Evolutionary conservation across 2,797 vertebrate genomes (phyloP), one percentile per base, ranked within the genome.

Genomic region (Poeciliopsis turneri): DNA sequence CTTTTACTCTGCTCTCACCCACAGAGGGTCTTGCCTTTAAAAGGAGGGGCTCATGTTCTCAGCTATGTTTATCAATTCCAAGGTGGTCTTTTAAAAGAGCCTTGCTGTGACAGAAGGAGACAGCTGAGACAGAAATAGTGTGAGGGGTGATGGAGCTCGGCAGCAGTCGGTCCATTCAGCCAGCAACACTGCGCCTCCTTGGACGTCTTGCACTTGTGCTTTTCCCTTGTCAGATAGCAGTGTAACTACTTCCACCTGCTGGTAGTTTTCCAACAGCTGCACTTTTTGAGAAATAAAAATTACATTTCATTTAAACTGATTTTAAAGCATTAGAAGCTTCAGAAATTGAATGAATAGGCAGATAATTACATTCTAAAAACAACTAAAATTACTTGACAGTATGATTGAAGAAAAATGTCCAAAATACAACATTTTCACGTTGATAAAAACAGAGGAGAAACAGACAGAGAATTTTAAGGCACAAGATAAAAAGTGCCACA

Each of bases 11-110:
- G 81, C 89, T 88, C 88, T 89, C 82, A 16, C 81, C 66, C 80
- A 70, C 85, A 80, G 90, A 87, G 83, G 80, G 84, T 76, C 84
- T 83, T 95, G 94, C 88, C 95, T 96, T 96, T 96, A 94, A 95
- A 95, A 91, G 96, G 94, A 93, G 82, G 92, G 87, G 93, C 92
- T 94, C 94, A 92, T 95, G 95, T 96, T 95, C 93, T 95, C 91
- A 88, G 94, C 95, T 93, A 94, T 88, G 90, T 94, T 92, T 95
- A 90, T 96, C 94, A 89, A 95, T 96, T 95, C 93, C 94, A 95
- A 92, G 92, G 88, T 86, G 81, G 92, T 93, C 89, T 91, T 93
- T 92, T 94, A 93, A 93, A 95, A 93, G 92, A 82, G 81, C 80
- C 49, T 75, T 20, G 78, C 81, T 15, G 78, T 86, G 78, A 82